phyloP scores from a whole-genome alignment of 2,888 invertebrate genomes.

The Ditula angustiorana region DNA sequence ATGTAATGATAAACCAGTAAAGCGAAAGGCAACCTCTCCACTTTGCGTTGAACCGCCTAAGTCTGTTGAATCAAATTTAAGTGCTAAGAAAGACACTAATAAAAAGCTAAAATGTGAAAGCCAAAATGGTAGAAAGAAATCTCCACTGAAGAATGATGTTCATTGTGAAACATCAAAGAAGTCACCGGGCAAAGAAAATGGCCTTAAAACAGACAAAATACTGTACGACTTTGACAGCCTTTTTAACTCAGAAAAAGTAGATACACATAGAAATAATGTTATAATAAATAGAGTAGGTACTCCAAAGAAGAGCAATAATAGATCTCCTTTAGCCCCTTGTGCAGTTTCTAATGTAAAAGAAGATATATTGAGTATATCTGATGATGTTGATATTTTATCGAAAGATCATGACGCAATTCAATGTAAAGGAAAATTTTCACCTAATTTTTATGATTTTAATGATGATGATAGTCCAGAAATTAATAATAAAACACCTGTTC shows the following conservation, averaged over 20 bases:
- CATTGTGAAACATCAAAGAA: conserved; percentile 6
- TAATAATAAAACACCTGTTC: conserved; percentile 35
- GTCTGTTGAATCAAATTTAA: conserved; percentile 1
- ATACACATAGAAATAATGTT: conserved; percentile 29
- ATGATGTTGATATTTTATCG: conserved; percentile 11
- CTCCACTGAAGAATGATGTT: conserved; percentile 23
- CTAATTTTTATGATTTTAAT: conserved; percentile 37
- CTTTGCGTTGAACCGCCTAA: conserved; percentile 35
- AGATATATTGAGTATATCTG: conserved; percentile 14
- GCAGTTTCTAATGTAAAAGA: conserved; percentile 42
- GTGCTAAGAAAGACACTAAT: conserved; percentile 39
- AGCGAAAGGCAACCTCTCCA: conserved; percentile 66
- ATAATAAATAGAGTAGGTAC: too few relatives aligned
- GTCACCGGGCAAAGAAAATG: conserved; percentile 52
- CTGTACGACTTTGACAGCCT: conserved; percentile 31
- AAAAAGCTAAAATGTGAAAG: conserved; percentile 58
- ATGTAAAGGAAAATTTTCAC: conserved; percentile 35
- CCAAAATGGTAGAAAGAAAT: conserved; percentile 12
- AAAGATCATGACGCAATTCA: conserved; percentile 10
- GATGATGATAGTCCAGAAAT: conserved; percentile 25
- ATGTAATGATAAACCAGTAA: conserved; percentile 43
- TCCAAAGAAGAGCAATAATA: conserved; percentile 22
- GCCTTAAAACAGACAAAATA: conserved; percentile 28
- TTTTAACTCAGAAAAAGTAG: conserved; percentile 24
- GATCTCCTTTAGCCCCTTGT: conserved; percentile 49